Percentiles rank a stretch among this genome's conserved stretches.
Evolutionary conservation across 2,797 vertebrate species (phyloP).

Genomic region (Odontamblyopus rebecca): DNA sequence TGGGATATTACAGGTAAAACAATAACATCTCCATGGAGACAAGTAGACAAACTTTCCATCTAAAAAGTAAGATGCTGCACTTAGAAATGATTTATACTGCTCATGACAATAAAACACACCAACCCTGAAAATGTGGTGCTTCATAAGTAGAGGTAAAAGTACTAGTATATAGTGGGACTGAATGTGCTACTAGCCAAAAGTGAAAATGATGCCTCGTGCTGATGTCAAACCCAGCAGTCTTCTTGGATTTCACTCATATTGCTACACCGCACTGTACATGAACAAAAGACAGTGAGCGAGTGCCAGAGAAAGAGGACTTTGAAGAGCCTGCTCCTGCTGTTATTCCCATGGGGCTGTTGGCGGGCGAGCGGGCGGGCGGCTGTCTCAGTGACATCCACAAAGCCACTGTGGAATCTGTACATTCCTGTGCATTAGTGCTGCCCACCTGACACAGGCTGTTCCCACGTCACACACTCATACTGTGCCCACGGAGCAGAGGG

Average conservation of each 20-base stretch:
- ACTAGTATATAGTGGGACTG: neutral
- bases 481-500: slow-evolving; percentile 14
- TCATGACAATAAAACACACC: no score
- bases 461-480: slow-evolving; percentile 53
- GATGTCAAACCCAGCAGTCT: neutral
- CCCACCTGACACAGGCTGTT: slow-evolving; percentile 72
- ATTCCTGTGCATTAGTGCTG: slow-evolving; percentile 84
- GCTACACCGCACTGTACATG: neutral
- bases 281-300: slow-evolving; percentile 18
- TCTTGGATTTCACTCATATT: neutral
- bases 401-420: slow-evolving; percentile 79
- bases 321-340: slow-evolving; percentile 61
- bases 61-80: no score
- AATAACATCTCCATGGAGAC: no score
- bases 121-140: no score
- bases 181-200: neutral
- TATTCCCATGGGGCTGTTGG: slow-evolving; percentile 73
- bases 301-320: slow-evolving; percentile 50
- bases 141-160: neutral
- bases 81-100: no score
- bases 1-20: no score
- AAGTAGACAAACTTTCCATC: no score
- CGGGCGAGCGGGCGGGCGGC: slow-evolving; percentile 33
- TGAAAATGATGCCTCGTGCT: neutral
- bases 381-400: slow-evolving; percentile 74